Percentiles rank a stretch among this genome's conserved stretches.
phyloP scores from a whole-genome alignment of 2,888 invertebrate species.

The Dicranocentrus wangi region DNA sequence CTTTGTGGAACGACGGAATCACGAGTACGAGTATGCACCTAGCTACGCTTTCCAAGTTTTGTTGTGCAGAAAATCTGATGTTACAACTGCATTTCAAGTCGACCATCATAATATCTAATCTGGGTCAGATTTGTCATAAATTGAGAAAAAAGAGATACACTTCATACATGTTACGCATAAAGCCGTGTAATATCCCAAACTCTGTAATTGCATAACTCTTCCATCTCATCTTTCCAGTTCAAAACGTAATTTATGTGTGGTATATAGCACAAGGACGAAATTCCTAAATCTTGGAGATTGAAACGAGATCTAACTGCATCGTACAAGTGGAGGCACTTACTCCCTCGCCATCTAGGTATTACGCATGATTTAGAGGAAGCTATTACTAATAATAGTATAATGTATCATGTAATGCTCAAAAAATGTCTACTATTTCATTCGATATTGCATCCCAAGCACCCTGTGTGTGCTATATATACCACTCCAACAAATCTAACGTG shows the following conservation, averaged over 20 bases:
- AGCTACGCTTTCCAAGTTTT: background rate
- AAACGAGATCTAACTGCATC: background rate
- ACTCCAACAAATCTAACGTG: background rate
- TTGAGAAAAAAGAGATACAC: no score
- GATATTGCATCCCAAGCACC: background rate
- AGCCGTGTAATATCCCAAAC: no score
- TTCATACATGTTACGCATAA: no score
- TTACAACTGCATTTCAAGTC: no score
- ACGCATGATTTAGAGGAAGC: background rate
- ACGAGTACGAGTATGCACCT: background rate
- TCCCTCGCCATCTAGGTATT: background rate
- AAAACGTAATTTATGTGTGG: background rate
- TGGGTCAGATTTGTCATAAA: no score
- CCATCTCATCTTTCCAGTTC: no score
- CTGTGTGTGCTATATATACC: background rate
- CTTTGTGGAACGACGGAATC: background rate
- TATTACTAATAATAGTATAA: background rate
- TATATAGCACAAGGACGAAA: background rate
- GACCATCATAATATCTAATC: no score
- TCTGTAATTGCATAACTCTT: no score
- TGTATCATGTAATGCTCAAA: background rate
- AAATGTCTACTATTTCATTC: constrained; percentile 20
- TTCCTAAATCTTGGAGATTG: background rate
- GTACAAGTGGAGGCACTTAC: background rate
- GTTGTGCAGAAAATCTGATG: no score